Evolutionary conservation across 2,113 vertebrate genomes (phyloP).

Genomic region (Neodon shergylaensis): DNA sequence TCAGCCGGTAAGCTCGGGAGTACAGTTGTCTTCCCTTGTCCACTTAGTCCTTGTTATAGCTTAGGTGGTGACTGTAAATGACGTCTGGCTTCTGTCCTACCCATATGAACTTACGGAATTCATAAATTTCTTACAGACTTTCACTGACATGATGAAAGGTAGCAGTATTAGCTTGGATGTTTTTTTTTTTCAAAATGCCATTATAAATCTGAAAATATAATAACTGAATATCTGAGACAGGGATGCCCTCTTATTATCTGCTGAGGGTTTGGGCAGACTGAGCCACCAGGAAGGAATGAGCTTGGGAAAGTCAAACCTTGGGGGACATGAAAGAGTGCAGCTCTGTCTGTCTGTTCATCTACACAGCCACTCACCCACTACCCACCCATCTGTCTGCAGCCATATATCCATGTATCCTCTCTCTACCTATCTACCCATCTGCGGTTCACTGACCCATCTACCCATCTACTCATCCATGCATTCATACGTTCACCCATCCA

Average conservation of each 20-base stretch:
- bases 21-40: no score
- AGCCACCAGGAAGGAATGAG: background rate
- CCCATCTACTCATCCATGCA: background rate
- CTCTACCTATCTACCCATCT: background rate
- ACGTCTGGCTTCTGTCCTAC: background rate
- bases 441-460: no score
- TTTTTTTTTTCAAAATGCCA: background rate
- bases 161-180: background rate
- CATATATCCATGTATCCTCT: background rate
- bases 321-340: no score
- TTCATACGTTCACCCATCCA: background rate
- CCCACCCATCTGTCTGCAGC: background rate
- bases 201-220: background rate
- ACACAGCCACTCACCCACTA: background rate
- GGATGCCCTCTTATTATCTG: background rate
- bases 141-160: background rate
- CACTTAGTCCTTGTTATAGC: background rate
- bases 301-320: background rate
- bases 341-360: background rate
- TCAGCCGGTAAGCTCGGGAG: background rate
- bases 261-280: background rate
- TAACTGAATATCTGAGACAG: background rate
- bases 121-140: background rate
- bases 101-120: background rate
- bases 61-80: background rate